Percentiles rank a stretch among this genome's conserved stretches.
Conservation (phyloP, 64 coral and sea anemone genomes). For the Stichodactyla helianthus region DNA sequence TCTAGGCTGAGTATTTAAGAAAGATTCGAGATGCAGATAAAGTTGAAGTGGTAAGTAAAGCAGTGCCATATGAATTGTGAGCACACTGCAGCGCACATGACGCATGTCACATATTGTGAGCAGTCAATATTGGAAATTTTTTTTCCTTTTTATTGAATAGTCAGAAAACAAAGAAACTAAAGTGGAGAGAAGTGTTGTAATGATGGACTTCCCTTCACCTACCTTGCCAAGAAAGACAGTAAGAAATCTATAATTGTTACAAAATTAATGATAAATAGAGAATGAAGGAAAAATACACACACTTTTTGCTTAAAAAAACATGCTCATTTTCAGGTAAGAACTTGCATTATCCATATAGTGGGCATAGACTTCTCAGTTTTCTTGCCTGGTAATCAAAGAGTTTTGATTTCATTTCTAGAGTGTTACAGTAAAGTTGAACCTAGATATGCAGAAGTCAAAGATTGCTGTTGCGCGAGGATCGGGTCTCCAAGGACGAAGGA, state of each 20-base stretch:
- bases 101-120: not conserved
- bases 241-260: not conserved
- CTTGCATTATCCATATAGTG: too few relatives aligned
- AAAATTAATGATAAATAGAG: too few relatives aligned
- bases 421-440: slow-evolving; percentile 29
- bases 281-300: too few relatives aligned
- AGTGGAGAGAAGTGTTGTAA: slow-evolving; percentile 8
- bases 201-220: slow-evolving; percentile 21
- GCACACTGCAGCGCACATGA: too few relatives aligned
- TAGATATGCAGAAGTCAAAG: slow-evolving; percentile 54
- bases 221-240: slow-evolving; percentile 17
- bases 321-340: too few relatives aligned
- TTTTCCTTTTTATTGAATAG: not conserved
- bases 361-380: too few relatives aligned
- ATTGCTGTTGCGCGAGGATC: slow-evolving; percentile 25
- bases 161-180: not conserved
- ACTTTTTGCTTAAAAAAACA: too few relatives aligned
- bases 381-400: not conserved
- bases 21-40: not conserved
- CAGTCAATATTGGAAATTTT: not conserved
- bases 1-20: not conserved
- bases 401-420: not conserved
- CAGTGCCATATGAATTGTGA: too few relatives aligned
- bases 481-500: slow-evolving; percentile 34
- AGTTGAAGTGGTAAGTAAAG: not conserved